phyloP scores from a whole-genome alignment of 2,888 invertebrate genomes.

The Mythimna ferrago region DNA sequence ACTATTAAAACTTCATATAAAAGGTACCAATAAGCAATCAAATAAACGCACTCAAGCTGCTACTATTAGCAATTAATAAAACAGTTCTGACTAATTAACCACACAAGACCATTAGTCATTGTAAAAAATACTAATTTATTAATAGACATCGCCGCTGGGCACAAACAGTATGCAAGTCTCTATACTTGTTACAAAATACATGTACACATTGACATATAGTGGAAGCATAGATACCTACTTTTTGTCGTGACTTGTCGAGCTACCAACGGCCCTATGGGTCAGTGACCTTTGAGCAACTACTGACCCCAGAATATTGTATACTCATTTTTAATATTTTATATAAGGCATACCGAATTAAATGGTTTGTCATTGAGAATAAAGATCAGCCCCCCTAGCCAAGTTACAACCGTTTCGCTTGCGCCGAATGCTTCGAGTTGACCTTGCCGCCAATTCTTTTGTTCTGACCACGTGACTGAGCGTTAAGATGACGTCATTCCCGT shows the following conservation, averaged over 20 bases:
- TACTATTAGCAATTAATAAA: slow-evolving; percentile 43
- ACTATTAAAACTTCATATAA: slow-evolving; percentile 1
- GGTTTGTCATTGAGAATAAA: not conserved
- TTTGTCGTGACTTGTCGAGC: slow-evolving; percentile 62
- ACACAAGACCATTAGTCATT: slow-evolving; percentile 48
- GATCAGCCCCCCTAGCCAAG: no score
- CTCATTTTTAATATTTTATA: not conserved
- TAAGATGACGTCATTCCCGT: no score
- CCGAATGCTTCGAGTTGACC: no score
- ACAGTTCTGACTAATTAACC: slow-evolving; percentile 38
- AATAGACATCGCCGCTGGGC: slow-evolving; percentile 47
- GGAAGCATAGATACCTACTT: slow-evolving; percentile 18
- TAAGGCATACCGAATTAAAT: not conserved
- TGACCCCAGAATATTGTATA: slow-evolving; percentile 48
- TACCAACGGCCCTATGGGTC: slow-evolving; percentile 49
- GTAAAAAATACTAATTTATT: slow-evolving; percentile 36
- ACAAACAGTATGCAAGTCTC: slow-evolving; percentile 13
- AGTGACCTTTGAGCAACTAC: slow-evolving; percentile 55
- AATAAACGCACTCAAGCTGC: slow-evolving; percentile 19
- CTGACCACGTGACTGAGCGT: no score
- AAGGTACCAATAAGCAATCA: slow-evolving; percentile 30
- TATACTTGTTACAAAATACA: slow-evolving; percentile 51
- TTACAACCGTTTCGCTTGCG: no score
- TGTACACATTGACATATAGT: slow-evolving; percentile 20
- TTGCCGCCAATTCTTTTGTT: no score